These are phyloP conservation scores for Chelmon rostratus DNA, from an alignment of 2,797 vertebrate genomes.

Conservation along the genomic window DNA sequence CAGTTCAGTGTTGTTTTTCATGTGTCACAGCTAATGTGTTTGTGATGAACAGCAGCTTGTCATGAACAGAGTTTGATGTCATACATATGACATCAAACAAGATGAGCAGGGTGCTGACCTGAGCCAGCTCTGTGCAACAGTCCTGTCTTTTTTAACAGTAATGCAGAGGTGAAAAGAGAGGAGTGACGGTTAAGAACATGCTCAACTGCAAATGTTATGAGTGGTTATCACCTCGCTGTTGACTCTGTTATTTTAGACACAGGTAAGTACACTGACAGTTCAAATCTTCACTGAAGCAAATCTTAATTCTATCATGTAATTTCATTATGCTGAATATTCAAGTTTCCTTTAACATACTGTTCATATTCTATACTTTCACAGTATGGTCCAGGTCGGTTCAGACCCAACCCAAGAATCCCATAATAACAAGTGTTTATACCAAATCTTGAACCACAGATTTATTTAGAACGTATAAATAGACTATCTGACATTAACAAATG, in stretches of 20 bases:
- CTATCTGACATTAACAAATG: too few species aligned
- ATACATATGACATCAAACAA: neutral
- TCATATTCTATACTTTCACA: too few species aligned
- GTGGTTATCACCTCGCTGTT: neutral
- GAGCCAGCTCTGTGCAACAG: neutral
- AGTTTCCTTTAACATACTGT: too few species aligned
- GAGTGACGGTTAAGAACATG: neutral
- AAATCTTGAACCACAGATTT: too few species aligned
- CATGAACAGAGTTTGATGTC: neutral
- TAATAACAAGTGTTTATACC: too few species aligned
- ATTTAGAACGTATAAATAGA: too few species aligned
- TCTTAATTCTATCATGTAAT: neutral
- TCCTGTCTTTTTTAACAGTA: neutral
- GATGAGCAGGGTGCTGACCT: neutral
- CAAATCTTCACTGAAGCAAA: neutral
- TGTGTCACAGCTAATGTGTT: neutral
- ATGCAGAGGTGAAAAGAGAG: neutral
- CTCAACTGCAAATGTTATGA: neutral
- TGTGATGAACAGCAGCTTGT: neutral
- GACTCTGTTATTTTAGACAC: neutral
- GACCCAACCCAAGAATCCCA: too few species aligned
- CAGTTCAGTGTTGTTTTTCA: constrained; percentile 4
- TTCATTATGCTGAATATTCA: too few species aligned
- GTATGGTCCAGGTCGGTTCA: too few species aligned
- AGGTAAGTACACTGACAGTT: neutral